phyloP scores from a whole-genome alignment of 2,797 vertebrate species.

The Natrix natrix region DNA sequence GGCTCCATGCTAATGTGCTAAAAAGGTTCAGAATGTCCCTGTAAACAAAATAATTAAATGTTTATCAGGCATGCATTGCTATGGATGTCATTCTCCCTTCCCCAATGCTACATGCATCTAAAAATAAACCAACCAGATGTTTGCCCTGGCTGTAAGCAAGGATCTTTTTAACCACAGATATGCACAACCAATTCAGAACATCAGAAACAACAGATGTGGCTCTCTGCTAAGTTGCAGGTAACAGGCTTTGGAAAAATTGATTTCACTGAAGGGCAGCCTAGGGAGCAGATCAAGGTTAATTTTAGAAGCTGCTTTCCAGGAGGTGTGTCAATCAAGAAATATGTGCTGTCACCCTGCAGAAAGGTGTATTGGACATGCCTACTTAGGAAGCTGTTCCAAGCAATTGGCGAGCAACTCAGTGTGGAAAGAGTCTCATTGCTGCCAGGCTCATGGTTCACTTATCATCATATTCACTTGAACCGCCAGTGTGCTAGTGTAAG shows the following conservation, averaged over 20 bases:
- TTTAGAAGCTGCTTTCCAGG: slow-evolving; percentile 7
- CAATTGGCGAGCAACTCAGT: slow-evolving; percentile 36
- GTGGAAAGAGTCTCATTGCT: slow-evolving; percentile 47
- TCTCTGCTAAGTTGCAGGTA: slow-evolving; percentile 16
- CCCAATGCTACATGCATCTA: not conserved
- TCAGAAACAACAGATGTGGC: not conserved
- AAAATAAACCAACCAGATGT: not conserved
- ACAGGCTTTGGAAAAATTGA: not conserved
- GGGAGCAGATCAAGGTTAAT: slow-evolving; percentile 34
- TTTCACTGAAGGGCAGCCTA: slow-evolving; percentile 28
- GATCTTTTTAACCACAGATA: not conserved
- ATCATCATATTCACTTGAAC: slow-evolving; percentile 31
- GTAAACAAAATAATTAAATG: slow-evolving; percentile 4
- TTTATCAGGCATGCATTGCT: not conserved
- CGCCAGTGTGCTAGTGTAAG: slow-evolving; percentile 2
- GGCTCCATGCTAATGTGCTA: slow-evolving; percentile 11
- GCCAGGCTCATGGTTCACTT: slow-evolving; percentile 30
- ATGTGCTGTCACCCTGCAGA: slow-evolving; percentile 32
- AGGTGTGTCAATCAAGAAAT: slow-evolving; percentile 46
- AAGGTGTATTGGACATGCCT: slow-evolving; percentile 32
- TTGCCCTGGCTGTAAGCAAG: not conserved
- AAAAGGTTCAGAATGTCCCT: not conserved
- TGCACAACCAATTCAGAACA: slow-evolving; percentile 24
- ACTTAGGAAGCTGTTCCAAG: slow-evolving; percentile 45
- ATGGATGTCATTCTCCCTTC: not conserved